These are phyloP conservation scores for Sitobion miscanthi DNA, from an alignment of 1,140 invertebrate genomes.

Conservation along the genomic window DNA sequence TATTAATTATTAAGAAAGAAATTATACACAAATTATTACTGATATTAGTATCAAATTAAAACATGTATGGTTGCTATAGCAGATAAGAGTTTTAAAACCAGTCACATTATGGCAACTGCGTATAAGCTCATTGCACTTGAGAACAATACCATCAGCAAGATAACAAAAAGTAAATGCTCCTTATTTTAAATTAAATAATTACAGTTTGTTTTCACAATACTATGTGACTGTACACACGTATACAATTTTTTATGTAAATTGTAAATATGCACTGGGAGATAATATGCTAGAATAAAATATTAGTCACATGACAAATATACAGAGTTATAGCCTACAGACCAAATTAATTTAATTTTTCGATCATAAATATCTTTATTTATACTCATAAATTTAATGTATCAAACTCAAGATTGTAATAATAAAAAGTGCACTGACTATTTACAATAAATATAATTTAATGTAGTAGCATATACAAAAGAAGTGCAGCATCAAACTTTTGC, in stretches of 20 bases:
- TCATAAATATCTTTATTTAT: background rate
- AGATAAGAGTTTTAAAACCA: slow-evolving; percentile 27
- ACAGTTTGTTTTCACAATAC: background rate
- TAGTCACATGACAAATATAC: background rate
- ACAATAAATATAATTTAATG: background rate
- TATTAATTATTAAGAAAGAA: background rate
- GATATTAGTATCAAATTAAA: slow-evolving; percentile 30
- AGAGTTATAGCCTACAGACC: background rate
- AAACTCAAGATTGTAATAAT: background rate
- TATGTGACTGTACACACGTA: background rate
- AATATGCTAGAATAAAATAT: slow-evolving; percentile 4
- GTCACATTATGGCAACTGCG: background rate
- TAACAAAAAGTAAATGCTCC: slow-evolving; percentile 22
- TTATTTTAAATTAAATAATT: slow-evolving; percentile 28
- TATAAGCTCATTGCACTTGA: slow-evolving; percentile 21
- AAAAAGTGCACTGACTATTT: background rate
- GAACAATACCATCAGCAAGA: slow-evolving; percentile 29
- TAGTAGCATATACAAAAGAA: no score
- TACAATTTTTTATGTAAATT: background rate
- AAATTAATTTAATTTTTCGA: background rate
- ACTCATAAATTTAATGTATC: background rate
- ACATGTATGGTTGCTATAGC: background rate
- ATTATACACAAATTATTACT: slow-evolving; percentile 16
- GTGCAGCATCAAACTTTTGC: no score
- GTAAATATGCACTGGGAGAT: background rate